A percentile compares a stretch with the other conserved stretches of the same genome.
Conservation (phyloP, 2,888 invertebrate species). For the Zootermopsis nevadensis region DNA sequence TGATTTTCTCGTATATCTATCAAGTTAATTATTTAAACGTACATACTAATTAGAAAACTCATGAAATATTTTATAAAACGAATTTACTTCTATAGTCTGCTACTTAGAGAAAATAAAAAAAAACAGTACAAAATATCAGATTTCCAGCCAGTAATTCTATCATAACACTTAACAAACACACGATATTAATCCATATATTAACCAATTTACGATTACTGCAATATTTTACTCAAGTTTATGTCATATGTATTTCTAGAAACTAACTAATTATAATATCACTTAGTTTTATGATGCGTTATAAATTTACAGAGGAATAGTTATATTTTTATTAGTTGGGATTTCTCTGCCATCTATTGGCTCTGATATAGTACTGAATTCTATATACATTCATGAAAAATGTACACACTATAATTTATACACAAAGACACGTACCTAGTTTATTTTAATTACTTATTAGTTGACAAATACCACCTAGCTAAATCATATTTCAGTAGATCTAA, state of each 20-base stretch:
- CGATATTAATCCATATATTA: not conserved
- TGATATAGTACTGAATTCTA: not conserved
- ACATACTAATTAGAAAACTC: not conserved
- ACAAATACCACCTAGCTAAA: not conserved
- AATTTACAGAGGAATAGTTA: not conserved
- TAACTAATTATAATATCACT: not conserved
- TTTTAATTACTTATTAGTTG: not conserved
- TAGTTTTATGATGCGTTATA: not conserved
- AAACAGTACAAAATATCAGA: not conserved
- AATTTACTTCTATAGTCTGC: not conserved
- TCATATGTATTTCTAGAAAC: not conserved
- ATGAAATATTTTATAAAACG: not conserved
- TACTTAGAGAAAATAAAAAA: not conserved
- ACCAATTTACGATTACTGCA: not conserved
- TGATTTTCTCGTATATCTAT: not conserved
- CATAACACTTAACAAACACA: not conserved
- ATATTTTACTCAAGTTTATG: not conserved
- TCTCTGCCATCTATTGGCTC: not conserved
- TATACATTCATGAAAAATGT: not conserved
- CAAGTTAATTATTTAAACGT: not conserved
- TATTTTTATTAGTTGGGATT: not conserved
- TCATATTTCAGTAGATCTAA: not conserved
- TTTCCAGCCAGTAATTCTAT: not conserved
- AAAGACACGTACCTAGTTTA: not conserved
- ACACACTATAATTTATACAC: constrained; percentile 11